phyloP scores from a whole-genome alignment of 2,888 invertebrate genomes.

The Sericinus montela region DNA sequence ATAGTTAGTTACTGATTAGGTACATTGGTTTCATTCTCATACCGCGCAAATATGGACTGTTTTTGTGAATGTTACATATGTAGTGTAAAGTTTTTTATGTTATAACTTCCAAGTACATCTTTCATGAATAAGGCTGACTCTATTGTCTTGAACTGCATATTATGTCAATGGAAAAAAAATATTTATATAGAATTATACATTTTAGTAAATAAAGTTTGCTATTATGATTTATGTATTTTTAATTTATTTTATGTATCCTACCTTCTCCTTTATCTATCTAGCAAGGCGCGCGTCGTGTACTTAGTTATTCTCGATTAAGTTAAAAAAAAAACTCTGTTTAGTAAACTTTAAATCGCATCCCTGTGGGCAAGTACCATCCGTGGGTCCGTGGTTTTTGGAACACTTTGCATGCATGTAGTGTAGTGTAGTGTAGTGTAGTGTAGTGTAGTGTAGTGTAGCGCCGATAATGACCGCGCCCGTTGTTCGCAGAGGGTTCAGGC shows the following conservation, averaged over 20 bases:
- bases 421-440: conserved; percentile 18
- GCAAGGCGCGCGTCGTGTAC: conserved; percentile 24
- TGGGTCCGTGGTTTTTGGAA: not conserved
- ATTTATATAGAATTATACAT: conserved; percentile 57
- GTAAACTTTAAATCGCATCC: too few species aligned
- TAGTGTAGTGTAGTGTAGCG: conserved; percentile 27
- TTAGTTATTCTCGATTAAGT: conserved; percentile 14
- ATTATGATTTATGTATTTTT: conserved; percentile 61
- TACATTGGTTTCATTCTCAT: too few species aligned
- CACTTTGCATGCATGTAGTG: conserved; percentile 24
- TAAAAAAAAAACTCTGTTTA: too few species aligned
- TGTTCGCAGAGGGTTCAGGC: conserved; percentile 84
- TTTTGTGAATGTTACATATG: not conserved
- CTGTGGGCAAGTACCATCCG: not conserved
- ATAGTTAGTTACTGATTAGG: too few species aligned
- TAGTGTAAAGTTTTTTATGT: not conserved
- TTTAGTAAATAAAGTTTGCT: conserved; percentile 64
- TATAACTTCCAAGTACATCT: conserved; percentile 12
- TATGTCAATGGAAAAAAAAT: conserved; percentile 36
- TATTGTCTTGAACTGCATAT: conserved; percentile 11
- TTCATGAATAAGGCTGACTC: conserved; percentile 20
- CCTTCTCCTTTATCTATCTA: conserved; percentile 24
- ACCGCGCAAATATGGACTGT: too few species aligned
- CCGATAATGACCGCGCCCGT: conserved; percentile 51
- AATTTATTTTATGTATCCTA: conserved; percentile 45